These are phyloP conservation scores for Acrobasis consociella DNA, from an alignment of 2,888 invertebrate genomes.

Conservation along the genomic window DNA sequence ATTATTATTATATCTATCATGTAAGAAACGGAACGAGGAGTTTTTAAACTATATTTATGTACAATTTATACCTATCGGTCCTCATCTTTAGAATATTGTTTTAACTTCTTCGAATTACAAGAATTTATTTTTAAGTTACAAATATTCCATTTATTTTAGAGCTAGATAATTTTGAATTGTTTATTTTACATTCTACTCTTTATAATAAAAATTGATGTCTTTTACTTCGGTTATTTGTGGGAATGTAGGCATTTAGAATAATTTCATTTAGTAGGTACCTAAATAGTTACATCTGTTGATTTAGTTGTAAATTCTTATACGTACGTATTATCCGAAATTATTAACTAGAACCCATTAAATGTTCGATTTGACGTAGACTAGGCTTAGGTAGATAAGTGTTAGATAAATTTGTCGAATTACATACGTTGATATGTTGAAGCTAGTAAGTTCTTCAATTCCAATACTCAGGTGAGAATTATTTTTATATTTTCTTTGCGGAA, in stretches of 20 bases:
- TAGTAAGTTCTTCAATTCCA: slow-evolving; percentile 5
- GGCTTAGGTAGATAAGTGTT: slow-evolving; percentile 67
- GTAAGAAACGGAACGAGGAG: slow-evolving; percentile 50
- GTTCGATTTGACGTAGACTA: slow-evolving; percentile 70
- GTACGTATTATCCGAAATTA: slow-evolving; percentile 38
- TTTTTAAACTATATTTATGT: slow-evolving; percentile 41
- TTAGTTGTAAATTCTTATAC: slow-evolving; percentile 8
- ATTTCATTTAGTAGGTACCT: neutral
- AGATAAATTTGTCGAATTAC: slow-evolving; percentile 55
- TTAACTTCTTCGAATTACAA: neutral
- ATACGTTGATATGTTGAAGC: slow-evolving; percentile 46
- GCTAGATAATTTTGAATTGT: slow-evolving; percentile 1
- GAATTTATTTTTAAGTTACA: slow-evolving; percentile 17
- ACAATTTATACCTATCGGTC: slow-evolving; percentile 35
- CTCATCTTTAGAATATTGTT: neutral
- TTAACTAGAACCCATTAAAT: slow-evolving; percentile 54
- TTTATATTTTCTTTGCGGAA: neutral
- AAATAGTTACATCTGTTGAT: slow-evolving; percentile 10
- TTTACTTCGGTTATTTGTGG: slow-evolving; percentile 1
- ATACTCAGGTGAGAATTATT: neutral
- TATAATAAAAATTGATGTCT: slow-evolving; percentile 5
- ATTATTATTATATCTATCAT: slow-evolving; percentile 61
- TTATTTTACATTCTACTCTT: slow-evolving; percentile 1
- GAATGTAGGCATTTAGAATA: slow-evolving; percentile 7
- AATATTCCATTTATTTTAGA: slow-evolving; percentile 24